Evolutionary conservation across 2,113 vertebrate genomes (phyloP).

Genomic region (Eupsittula cactorum): DNA sequence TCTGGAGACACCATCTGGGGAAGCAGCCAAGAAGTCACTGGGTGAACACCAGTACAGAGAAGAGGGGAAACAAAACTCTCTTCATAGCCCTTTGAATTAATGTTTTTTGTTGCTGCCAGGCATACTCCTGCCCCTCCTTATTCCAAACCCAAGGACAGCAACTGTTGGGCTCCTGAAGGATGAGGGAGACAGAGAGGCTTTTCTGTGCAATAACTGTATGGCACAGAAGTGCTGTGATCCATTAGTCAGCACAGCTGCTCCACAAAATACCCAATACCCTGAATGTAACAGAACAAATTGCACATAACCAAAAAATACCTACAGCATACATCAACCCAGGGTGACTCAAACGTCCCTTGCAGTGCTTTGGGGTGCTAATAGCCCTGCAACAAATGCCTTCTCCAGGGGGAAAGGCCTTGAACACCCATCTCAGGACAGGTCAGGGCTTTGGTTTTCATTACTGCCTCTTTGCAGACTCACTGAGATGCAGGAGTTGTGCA

Average conservation of each 20-base stretch:
- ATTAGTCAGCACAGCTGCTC: constrained; percentile 67
- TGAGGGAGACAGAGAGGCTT: constrained; percentile 54
- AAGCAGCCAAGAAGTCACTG: constrained; percentile 49
- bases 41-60: constrained; percentile 28
- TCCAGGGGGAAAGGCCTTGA: constrained; percentile 42
- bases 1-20: constrained; percentile 44
- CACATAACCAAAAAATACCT: constrained; percentile 71
- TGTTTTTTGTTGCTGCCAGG: constrained; percentile 43
- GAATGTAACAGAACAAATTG: constrained; percentile 64
- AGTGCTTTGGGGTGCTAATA: constrained; percentile 45
- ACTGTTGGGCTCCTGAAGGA: constrained; percentile 61
- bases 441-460: not conserved
- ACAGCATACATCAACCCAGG: constrained; percentile 57
- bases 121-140: constrained; percentile 24
- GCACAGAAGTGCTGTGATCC: constrained; percentile 55
- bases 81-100: constrained; percentile 57
- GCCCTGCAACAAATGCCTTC: constrained; percentile 24
- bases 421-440: constrained; percentile 21
- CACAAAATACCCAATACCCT: constrained; percentile 48
- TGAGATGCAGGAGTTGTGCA: not conserved
- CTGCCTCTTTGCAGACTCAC: not conserved
- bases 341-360: constrained; percentile 54
- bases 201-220: constrained; percentile 56
- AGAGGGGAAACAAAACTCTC: constrained; percentile 56
- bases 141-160: constrained; percentile 60